Percentiles rank a stretch among this genome's conserved stretches.
These are phyloP conservation scores for Pantherophis alleghaniensis DNA, from an alignment of 2,797 vertebrate genomes.

Conservation along the genomic window DNA sequence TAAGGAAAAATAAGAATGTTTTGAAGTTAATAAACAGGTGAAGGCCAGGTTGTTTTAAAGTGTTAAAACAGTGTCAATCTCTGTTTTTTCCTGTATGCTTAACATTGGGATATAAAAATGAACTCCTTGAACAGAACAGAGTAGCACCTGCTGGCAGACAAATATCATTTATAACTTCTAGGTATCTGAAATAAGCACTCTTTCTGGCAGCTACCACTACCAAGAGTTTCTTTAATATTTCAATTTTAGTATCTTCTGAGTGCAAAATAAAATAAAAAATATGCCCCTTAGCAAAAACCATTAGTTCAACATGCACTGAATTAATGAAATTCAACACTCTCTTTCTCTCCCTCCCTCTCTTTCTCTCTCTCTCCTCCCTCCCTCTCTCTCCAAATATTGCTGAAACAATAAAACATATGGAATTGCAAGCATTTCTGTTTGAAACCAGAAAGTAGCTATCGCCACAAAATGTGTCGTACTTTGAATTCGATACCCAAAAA, in stretches of 20 bases:
- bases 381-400: neutral
- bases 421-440: neutral
- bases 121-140: slow-evolving; percentile 1
- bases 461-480: neutral
- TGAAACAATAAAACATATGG: neutral
- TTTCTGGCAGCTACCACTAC: neutral
- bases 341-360: neutral
- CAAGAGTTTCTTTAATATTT: neutral
- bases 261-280: neutral
- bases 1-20: neutral
- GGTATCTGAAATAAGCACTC: neutral
- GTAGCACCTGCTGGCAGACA: neutral
- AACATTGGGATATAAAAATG: slow-evolving; percentile 2
- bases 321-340: neutral
- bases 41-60: neutral
- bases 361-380: accelerated
- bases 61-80: neutral
- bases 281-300: neutral
- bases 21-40: neutral
- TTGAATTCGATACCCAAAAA: neutral
- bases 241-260: neutral
- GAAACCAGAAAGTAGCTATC: neutral
- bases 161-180: neutral
- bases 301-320: neutral
- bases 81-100: neutral